Conservation (phyloP, 1,140 invertebrate genomes). For the Drosophila novamexicana region DNA sequence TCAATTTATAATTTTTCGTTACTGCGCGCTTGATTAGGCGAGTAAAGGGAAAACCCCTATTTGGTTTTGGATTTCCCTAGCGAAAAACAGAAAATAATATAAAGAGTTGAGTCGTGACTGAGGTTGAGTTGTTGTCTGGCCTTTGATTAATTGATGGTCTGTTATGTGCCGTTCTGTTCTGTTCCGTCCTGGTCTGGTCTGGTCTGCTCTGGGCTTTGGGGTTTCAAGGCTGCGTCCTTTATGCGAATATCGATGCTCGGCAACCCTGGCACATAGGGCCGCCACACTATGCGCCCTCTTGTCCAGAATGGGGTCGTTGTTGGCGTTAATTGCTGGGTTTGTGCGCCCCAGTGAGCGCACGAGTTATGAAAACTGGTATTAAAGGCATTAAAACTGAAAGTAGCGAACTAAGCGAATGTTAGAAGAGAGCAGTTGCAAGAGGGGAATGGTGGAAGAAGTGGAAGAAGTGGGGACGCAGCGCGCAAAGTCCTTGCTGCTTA, state of each 20-base stretch:
- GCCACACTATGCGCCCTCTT: slow-evolving; percentile 14
- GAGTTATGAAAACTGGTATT: slow-evolving; percentile 79
- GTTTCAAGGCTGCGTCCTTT: slow-evolving; percentile 34
- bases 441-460: not conserved
- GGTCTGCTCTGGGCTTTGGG: not conserved
- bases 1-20: slow-evolving; percentile 78
- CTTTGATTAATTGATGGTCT: slow-evolving; percentile 43
- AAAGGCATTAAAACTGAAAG: slow-evolving; percentile 61
- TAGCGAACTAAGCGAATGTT: slow-evolving; percentile 69
- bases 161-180: not conserved
- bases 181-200: slow-evolving; percentile 1
- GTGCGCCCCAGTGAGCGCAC: slow-evolving; percentile 72
- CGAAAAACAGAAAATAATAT: slow-evolving; percentile 21
- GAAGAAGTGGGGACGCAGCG: slow-evolving; percentile 12
- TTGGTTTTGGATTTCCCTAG: slow-evolving; percentile 45
- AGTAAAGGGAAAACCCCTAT: slow-evolving; percentile 49
- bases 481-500: slow-evolving; percentile 56
- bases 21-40: slow-evolving; percentile 71
- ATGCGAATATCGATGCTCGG: slow-evolving; percentile 27
- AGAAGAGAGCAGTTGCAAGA: slow-evolving; percentile 17
- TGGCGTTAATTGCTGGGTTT: slow-evolving; percentile 74
- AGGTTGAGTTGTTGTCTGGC: slow-evolving; percentile 38
- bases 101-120: slow-evolving; percentile 56
- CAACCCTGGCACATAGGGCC: slow-evolving; percentile 17
- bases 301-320: slow-evolving; percentile 12